Conservation (phyloP, 2,797 vertebrate species). For the Paedocypris micromegethes region DNA sequence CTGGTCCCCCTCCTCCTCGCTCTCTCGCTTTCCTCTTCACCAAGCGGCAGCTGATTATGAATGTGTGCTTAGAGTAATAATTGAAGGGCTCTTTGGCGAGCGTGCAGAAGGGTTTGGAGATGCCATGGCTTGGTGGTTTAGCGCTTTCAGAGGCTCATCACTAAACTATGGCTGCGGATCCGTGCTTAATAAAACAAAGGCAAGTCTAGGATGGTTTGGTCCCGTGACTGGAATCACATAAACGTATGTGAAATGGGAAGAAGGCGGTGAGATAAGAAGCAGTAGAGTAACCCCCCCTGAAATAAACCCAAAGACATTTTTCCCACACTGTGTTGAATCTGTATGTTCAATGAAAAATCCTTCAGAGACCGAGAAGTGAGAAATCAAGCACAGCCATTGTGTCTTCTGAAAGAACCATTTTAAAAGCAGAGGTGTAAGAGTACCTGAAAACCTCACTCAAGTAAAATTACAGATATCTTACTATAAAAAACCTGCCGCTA, state of each 20-base stretch:
- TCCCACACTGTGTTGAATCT: no score
- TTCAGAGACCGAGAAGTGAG: no score
- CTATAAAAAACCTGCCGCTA: no score
- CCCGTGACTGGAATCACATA: not conserved
- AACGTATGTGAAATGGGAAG: not conserved
- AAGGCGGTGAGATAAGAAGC: no score
- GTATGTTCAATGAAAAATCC: no score
- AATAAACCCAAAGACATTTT: not conserved
- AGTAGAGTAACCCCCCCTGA: conserved; percentile 26
- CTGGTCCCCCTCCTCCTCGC: conserved; percentile 44
- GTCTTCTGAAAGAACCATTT: no score
- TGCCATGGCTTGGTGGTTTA: conserved; percentile 33
- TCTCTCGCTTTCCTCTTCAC: conserved; percentile 67
- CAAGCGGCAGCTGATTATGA: conserved; percentile 74
- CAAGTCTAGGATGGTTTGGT: conserved; percentile 9
- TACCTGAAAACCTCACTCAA: no score
- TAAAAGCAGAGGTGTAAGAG: no score
- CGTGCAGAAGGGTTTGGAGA: conserved; percentile 37
- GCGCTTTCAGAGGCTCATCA: conserved; percentile 51
- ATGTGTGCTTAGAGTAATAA: conserved; percentile 69
- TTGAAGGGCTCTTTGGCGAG: conserved; percentile 65
- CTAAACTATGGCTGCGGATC: conserved; percentile 67
- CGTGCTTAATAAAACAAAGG: conserved; percentile 60
- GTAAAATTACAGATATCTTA: no score
- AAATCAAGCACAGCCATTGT: no score